Evolutionary conservation across 2,888 invertebrate species (phyloP).

Genomic region (Spilarctia lutea): DNA sequence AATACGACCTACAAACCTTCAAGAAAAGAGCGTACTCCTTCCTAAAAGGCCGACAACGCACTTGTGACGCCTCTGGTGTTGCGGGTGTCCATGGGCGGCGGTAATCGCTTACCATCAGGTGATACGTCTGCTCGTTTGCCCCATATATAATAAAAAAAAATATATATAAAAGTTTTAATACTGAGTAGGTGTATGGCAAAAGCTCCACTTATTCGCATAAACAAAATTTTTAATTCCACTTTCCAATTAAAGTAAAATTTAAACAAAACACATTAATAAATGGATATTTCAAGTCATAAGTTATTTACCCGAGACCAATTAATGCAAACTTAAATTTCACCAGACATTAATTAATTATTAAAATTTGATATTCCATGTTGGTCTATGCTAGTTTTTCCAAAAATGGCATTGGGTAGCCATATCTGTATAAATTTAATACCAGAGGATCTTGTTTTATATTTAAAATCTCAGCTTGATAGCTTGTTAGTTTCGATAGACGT

Average conservation of each 20-base stretch:
- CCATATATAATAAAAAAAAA: too few relatives aligned
- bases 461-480: not conserved
- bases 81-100: too few relatives aligned
- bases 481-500: not conserved
- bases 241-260: slow-evolving; percentile 23
- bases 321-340: slow-evolving; percentile 45
- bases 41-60: too few relatives aligned
- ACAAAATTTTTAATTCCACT: slow-evolving; percentile 20
- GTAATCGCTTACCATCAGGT: too few relatives aligned
- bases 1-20: too few relatives aligned
- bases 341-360: slow-evolving; percentile 19
- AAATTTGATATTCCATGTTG: slow-evolving; percentile 5
- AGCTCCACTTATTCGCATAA: not conserved
- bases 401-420: slow-evolving; percentile 5
- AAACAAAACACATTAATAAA: slow-evolving; percentile 6
- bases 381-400: slow-evolving; percentile 10
- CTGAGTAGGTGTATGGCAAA: not conserved
- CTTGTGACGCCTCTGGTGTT: too few relatives aligned
- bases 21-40: too few relatives aligned
- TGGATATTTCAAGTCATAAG: slow-evolving; percentile 12
- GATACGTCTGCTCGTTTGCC: too few relatives aligned
- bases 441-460: slow-evolving; percentile 13
- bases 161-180: not conserved
- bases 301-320: slow-evolving; percentile 19
- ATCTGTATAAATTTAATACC: slow-evolving; percentile 16